A percentile compares a stretch with the other conserved stretches of the same genome.
These are phyloP conservation scores for Polyommatus icarus DNA, from an alignment of 2,888 invertebrate species.

Conservation along the genomic window DNA sequence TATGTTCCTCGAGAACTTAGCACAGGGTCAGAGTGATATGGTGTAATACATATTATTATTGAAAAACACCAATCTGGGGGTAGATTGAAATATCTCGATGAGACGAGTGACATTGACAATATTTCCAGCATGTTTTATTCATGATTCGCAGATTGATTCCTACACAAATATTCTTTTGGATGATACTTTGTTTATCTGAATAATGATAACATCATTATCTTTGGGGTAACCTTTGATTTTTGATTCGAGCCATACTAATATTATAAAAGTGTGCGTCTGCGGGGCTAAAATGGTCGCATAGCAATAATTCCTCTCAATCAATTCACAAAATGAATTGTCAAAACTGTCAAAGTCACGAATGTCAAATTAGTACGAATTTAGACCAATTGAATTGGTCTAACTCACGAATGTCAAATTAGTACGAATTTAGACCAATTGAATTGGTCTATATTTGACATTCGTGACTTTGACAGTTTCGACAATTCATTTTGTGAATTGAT, in stretches of 20 bases:
- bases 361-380: too few species aligned
- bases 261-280: too few species aligned
- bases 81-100: not conserved
- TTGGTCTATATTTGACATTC: too few species aligned
- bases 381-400: too few species aligned
- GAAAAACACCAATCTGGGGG: not conserved
- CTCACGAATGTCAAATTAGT: too few species aligned
- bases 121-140: conserved; percentile 26
- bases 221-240: not conserved
- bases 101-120: not conserved
- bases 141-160: conserved; percentile 11
- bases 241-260: not conserved
- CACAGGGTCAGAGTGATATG: not conserved
- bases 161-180: conserved; percentile 11
- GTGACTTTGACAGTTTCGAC: too few species aligned
- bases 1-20: not conserved
- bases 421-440: too few species aligned
- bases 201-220: conserved; percentile 4
- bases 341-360: too few species aligned
- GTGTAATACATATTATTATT: not conserved
- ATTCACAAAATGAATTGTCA: too few species aligned
- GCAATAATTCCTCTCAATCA: too few species aligned
- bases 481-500: too few species aligned
- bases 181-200: not conserved
- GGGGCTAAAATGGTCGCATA: too few species aligned